Conservation (phyloP, 1,140 invertebrate genomes). For the Drosophila nigrodunni region DNA sequence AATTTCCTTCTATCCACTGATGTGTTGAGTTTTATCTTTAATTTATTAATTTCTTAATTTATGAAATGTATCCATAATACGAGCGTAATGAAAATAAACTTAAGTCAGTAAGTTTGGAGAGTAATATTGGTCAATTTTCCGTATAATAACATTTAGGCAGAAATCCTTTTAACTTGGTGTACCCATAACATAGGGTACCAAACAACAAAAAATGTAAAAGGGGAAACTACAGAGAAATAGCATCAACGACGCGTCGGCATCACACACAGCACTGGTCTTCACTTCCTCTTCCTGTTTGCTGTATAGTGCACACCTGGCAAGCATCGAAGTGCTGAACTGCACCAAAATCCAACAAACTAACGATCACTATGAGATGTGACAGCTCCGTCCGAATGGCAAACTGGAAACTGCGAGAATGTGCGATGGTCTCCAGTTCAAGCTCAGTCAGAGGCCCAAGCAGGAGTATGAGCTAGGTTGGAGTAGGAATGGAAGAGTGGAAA, state of each 20-base stretch:
- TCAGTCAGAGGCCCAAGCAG: conserved; percentile 22
- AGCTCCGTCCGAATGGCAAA: background rate
- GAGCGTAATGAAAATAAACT: too few species aligned
- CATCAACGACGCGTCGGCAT: conserved; percentile 52
- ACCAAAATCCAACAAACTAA: conserved; percentile 57
- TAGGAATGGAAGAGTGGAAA: background rate
- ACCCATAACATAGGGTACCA: background rate
- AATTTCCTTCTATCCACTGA: too few species aligned
- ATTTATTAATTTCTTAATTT: too few species aligned
- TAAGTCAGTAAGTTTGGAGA: too few species aligned
- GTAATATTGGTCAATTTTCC: too few species aligned
- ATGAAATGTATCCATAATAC: too few species aligned
- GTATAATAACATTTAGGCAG: too few species aligned
- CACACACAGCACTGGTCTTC: conserved; percentile 45
- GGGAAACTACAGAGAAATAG: conserved; percentile 1
- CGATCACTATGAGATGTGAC: conserved; percentile 36
- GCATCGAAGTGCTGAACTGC: conserved; percentile 26
- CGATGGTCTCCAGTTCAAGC: conserved; percentile 20
- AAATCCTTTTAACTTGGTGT: background rate
- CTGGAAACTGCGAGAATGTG: background rate
- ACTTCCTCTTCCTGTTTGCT: conserved; percentile 57
- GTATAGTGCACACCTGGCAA: conserved; percentile 20
- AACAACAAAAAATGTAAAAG: background rate
- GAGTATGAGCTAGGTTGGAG: conserved; percentile 1
- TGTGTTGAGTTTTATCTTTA: too few species aligned